Base-by-base conservation (phyloP, 2,888 invertebrate species). In the Pollenia amentaria region DNA sequence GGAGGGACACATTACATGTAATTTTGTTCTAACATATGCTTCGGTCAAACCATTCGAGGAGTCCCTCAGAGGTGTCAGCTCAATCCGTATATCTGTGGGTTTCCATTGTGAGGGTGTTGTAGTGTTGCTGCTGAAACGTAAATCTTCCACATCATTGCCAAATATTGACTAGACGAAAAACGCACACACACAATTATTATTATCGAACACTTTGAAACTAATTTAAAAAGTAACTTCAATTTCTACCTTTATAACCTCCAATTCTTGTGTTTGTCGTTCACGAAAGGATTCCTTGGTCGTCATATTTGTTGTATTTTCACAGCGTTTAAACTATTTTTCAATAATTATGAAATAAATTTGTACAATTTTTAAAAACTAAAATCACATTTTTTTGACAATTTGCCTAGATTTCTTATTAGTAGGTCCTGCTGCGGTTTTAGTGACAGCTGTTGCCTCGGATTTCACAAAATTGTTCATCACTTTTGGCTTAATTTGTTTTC, bases 241-340 rank as follows among this genome's bases (percentile, higher is more conserved):
- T n/a, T 6, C 90, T 94, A 97, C 98, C 95, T 97, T 96, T 92
- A 98, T 94, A 73, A 95, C 98, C 93, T 96, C 96, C 57, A 98
- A 94, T 95, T 98, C 98, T 93, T 97, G 96, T 89, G 96, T 95
- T 93, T 98, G 98, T 8, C 97, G 95, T 92, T 96, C 96, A 91
- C 96, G 95, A 90, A 95, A 94, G 14, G 96, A 95, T 93, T 97
- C 97, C 83, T 92, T 92, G 73, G 90, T 84, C 42, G 91, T 89
- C 78, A 78, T 78, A 48, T 64, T 53, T 42, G 18, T 53, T 16
- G 29, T n/a, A 21, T 42, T n/a, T 70, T 21, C 57, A 29, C 73
- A 21, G 64, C 11, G 11, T n/a, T 14, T 51, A 16, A 53, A 29
- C 7, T 53, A 46, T 4, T 55, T 55, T 79, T 51, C 11, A 51